Evolutionary conservation across 2,113 vertebrate species (phyloP).

Genomic region (Oenanthe oenanthe): DNA sequence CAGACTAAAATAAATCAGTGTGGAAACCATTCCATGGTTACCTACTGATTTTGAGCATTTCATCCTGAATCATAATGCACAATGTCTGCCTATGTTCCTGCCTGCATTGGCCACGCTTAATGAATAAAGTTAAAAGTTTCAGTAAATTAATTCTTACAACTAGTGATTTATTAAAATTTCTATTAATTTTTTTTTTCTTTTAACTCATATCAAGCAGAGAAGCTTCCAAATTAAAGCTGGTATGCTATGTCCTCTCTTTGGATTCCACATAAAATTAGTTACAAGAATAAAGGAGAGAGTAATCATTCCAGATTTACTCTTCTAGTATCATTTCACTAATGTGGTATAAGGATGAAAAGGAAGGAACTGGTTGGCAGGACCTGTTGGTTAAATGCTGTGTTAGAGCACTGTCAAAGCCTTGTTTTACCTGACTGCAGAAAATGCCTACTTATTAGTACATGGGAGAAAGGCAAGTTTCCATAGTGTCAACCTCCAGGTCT

Average conservation of each 20-base stretch:
- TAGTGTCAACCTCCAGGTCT: neutral
- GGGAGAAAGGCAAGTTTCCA: neutral
- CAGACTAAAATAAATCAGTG: neutral
- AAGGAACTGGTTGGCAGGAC: neutral
- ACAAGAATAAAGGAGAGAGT: neutral
- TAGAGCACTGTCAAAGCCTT: neutral
- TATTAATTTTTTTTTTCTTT: neutral
- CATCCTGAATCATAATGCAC: accelerated
- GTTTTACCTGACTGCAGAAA: neutral
- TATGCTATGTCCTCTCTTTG: neutral
- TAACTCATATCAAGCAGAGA: neutral
- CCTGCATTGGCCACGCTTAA: neutral
- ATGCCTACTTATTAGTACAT: neutral
- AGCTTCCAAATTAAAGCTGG: neutral
- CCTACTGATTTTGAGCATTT: neutral
- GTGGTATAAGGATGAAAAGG: neutral
- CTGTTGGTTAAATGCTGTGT: neutral
- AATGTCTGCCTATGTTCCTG: neutral
- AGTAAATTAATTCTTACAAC: neutral
- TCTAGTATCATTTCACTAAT: neutral
- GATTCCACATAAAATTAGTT: neutral
- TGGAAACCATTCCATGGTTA: neutral
- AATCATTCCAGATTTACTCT: neutral
- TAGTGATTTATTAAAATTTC: neutral
- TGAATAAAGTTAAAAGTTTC: neutral